Evolutionary conservation across 2,797 vertebrate species (phyloP).

Genomic region (Heteromormyrus szaboi): DNA sequence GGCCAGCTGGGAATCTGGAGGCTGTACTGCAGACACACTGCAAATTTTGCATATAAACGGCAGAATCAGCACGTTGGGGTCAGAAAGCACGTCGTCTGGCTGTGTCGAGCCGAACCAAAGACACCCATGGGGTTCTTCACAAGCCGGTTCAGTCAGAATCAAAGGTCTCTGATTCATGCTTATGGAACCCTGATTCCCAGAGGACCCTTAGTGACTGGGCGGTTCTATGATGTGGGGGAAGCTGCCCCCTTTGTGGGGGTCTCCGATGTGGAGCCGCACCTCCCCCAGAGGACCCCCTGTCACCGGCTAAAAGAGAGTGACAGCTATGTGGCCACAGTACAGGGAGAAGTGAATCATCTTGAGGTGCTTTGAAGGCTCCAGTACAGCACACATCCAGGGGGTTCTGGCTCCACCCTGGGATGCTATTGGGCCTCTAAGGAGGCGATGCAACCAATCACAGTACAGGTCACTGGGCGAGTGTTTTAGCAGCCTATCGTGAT

Average conservation of each 20-base stretch:
- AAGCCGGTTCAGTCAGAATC: neutral
- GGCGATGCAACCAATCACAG: neutral
- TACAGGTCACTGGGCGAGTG: neutral
- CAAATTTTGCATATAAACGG: neutral
- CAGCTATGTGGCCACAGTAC: neutral
- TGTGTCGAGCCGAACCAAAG: neutral
- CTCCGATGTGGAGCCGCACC: neutral
- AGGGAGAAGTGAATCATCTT: neutral
- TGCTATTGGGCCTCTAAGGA: neutral
- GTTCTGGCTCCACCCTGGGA: neutral
- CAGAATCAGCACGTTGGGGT: neutral
- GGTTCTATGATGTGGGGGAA: neutral
- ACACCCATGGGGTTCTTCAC: neutral
- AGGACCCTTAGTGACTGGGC: neutral
- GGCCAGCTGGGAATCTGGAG: slow-evolving; percentile 4
- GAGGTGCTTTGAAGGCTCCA: neutral
- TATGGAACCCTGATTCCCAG: neutral
- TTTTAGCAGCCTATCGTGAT: neutral
- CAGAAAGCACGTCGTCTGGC: neutral
- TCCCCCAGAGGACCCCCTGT: neutral
- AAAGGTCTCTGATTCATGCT: neutral
- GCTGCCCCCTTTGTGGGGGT: neutral
- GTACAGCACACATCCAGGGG: neutral
- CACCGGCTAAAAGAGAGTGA: neutral
- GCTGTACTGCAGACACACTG: neutral